A percentile compares a stretch with the other conserved stretches of the same genome.
Evolutionary conservation across 2,113 vertebrate genomes (phyloP).

Genomic region (Campylomormyrus tamandua): DNA sequence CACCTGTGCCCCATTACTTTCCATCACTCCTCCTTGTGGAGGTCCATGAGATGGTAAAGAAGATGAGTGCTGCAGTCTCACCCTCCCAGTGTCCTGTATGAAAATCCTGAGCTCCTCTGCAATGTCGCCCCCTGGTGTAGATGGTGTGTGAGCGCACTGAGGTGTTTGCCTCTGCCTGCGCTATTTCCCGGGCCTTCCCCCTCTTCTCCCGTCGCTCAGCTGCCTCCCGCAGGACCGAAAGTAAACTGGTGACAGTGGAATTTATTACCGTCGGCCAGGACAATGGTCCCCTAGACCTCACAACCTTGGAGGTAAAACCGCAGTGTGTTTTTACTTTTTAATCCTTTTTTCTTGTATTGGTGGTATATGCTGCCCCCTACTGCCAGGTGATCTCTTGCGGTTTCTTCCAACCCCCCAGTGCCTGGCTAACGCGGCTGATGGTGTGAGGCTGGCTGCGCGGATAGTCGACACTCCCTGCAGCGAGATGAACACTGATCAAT

Average conservation of each 20-base stretch:
- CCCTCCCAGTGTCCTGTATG: neutral
- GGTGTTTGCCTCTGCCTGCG: conserved; percentile 83
- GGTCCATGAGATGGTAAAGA: neutral
- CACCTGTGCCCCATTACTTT: neutral
- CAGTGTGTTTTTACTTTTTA: neutral
- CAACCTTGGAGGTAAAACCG: conserved; percentile 69
- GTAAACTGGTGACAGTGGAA: conserved; percentile 79
- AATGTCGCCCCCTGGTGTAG: conserved; percentile 49
- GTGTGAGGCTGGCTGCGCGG: conserved; percentile 83
- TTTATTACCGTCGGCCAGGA: conserved; percentile 81
- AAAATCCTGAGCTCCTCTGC: neutral
- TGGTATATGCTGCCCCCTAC: neutral
- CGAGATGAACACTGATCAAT: conserved; percentile 91
- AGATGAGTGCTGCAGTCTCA: neutral
- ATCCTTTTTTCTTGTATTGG: neutral
- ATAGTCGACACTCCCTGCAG: conserved; percentile 93
- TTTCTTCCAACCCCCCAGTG: conserved; percentile 57
- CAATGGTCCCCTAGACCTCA: conserved; percentile 64
- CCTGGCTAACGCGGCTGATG: conserved; percentile 75
- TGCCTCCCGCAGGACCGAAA: conserved; percentile 68
- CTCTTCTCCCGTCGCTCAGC: conserved; percentile 83
- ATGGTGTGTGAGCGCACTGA: conserved; percentile 86
- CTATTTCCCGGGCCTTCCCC: conserved; percentile 84
- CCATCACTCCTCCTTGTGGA: neutral
- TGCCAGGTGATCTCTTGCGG: neutral